Evolutionary conservation across 2,888 invertebrate species (phyloP).

Genomic region (Macaria notata): DNA sequence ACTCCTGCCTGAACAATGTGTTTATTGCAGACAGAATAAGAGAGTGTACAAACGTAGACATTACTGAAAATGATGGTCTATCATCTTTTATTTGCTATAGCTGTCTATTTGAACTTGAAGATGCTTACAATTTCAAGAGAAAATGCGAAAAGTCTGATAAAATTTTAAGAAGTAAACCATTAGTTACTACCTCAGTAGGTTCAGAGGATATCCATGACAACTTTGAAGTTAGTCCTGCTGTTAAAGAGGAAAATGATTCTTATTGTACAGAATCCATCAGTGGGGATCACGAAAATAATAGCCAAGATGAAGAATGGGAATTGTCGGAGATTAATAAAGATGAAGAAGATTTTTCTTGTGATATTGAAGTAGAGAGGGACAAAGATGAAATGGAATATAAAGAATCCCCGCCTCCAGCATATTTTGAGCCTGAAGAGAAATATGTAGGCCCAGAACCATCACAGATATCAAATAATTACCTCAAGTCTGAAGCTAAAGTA

Average conservation of each 20-base stretch:
- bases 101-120: constrained; percentile 60
- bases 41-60: constrained; percentile 53
- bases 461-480: constrained; percentile 25
- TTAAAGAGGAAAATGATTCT: not conserved
- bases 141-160: constrained; percentile 60
- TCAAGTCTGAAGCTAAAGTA: too few relatives aligned
- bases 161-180: constrained; percentile 36
- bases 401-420: not conserved
- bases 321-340: not conserved
- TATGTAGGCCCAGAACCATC: constrained; percentile 20
- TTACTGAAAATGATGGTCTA: constrained; percentile 56
- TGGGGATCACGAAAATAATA: not conserved
- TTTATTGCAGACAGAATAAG: constrained; percentile 56
- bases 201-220: too few relatives aligned
- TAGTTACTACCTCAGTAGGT: too few relatives aligned
- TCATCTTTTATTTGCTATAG: constrained; percentile 59
- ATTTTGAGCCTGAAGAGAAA: not conserved
- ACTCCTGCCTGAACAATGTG: constrained; percentile 46
- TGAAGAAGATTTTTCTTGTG: not conserved
- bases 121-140: constrained; percentile 57
- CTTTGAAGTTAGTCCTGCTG: not conserved
- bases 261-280: not conserved
- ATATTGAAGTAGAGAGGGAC: not conserved
- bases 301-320: not conserved
- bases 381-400: not conserved